phyloP scores from a whole-genome alignment of 2,113 vertebrate species.

The Pseudolaguvia tuberculata region DNA sequence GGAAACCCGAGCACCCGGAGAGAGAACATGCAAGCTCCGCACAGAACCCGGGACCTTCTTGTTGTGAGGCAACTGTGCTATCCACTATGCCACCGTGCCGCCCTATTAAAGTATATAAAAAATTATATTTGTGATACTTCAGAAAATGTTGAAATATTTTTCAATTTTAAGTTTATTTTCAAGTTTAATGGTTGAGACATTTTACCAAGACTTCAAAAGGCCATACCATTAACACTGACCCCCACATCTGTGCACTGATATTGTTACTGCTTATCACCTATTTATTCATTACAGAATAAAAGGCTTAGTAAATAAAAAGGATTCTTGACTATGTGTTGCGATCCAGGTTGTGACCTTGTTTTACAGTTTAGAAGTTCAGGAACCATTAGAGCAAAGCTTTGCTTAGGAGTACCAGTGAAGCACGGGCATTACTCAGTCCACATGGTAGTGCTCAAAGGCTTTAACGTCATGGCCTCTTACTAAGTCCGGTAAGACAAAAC shows the following conservation, averaged over 20 bases:
- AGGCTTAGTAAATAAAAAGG: background rate
- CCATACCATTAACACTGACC: background rate
- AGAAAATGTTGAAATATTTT: too few species aligned
- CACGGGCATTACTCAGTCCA: conserved; percentile 17
- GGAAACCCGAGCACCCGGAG: too few species aligned
- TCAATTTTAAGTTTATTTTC: too few species aligned
- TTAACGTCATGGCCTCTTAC: conserved; percentile 36
- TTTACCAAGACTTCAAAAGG: background rate
- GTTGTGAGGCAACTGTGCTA: too few species aligned
- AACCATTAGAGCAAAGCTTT: conserved; percentile 24
- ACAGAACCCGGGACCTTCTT: too few species aligned
- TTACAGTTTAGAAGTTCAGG: conserved; percentile 14
- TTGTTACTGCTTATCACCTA: background rate
- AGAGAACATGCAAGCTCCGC: too few species aligned
- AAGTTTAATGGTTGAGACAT: background rate
- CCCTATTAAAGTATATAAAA: too few species aligned
- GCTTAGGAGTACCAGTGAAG: conserved; percentile 27
- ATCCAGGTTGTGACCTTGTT: conserved; percentile 1
- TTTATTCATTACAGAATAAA: background rate
- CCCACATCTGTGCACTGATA: too few species aligned
- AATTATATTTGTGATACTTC: too few species aligned
- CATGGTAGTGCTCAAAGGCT: conserved; percentile 19
- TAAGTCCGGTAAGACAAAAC: conserved; percentile 43
- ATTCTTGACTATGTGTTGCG: background rate
- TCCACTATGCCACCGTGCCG: too few species aligned